Conservation (phyloP, 1,140 invertebrate genomes). For the Eumaeus atala region DNA sequence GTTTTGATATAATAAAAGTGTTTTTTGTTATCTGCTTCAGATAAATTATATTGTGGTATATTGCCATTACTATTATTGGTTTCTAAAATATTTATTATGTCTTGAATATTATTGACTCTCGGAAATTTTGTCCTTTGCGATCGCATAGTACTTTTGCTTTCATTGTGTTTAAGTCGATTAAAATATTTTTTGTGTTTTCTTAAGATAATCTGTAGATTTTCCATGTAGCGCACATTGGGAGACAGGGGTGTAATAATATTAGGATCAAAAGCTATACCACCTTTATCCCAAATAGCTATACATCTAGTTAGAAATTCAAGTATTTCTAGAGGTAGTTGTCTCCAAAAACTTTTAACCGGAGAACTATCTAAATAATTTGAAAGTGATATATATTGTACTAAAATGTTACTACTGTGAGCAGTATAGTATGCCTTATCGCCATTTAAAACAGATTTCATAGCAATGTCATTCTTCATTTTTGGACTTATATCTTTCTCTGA, state of each 20-base stretch:
- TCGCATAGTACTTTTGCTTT: conserved; percentile 16
- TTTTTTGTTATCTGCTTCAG: conserved; percentile 38
- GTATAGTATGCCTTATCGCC: conserved; percentile 23
- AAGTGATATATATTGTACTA: conserved; percentile 36
- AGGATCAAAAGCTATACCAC: conserved; percentile 56
- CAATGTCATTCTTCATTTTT: conserved; percentile 47
- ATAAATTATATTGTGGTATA: conserved; percentile 30
- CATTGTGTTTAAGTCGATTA: conserved; percentile 13
- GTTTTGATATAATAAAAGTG: conserved; percentile 2
- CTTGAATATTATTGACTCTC: conserved; percentile 58
- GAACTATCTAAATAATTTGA: conserved; percentile 42
- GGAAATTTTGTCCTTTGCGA: conserved; percentile 9
- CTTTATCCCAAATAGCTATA: conserved; percentile 58
- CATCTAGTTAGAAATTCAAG: conserved; percentile 49
- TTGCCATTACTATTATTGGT: conserved; percentile 24
- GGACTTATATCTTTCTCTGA: conserved; percentile 27
- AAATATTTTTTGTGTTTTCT: conserved; percentile 22
- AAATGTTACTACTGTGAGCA: conserved; percentile 28
- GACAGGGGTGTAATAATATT: conserved; percentile 40
- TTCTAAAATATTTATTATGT: conserved; percentile 55
- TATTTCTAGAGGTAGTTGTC: conserved; percentile 37
- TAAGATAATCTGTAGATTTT: conserved; percentile 43
- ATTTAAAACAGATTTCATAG: conserved; percentile 35
- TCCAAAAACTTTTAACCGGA: conserved; percentile 45
- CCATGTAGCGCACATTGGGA: conserved; percentile 34